Conservation (phyloP, 2,113 vertebrate genomes). For the Barnardius zonarius region DNA sequence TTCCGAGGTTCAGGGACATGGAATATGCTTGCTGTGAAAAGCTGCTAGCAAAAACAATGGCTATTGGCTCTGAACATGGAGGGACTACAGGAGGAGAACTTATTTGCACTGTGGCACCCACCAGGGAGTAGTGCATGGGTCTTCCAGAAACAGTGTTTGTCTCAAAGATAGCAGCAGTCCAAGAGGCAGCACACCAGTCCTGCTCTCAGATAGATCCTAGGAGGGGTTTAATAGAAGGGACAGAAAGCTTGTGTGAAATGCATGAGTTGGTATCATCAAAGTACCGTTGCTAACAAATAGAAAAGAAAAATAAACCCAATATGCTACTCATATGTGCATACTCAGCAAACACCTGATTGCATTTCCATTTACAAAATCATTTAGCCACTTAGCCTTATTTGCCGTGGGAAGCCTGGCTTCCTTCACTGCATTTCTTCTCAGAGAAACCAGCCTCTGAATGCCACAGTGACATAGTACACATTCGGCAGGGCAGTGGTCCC, state of each 20-base stretch:
- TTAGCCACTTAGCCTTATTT: neutral
- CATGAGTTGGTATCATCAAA: neutral
- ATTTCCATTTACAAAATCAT: neutral
- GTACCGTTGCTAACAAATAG: neutral
- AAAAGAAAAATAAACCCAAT: neutral
- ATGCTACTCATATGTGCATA: neutral
- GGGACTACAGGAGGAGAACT: neutral
- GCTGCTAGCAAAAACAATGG: neutral
- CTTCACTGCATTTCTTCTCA: neutral
- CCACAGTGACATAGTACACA: neutral
- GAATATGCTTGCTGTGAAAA: neutral
- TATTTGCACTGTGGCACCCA: neutral
- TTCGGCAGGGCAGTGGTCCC: constrained; percentile 35
- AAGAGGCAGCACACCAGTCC: neutral
- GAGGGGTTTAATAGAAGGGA: neutral
- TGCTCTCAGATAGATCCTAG: neutral
- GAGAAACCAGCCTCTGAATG: neutral
- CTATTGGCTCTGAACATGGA: neutral
- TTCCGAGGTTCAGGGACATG: neutral
- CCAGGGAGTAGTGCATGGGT: neutral
- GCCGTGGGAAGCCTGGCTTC: neutral
- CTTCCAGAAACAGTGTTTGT: neutral
- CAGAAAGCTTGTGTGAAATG: neutral
- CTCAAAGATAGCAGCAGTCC: neutral
- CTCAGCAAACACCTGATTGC: neutral